Base-by-base conservation (phyloP, 1,140 invertebrate genomes). In the Drosophila ogumai region DNA sequence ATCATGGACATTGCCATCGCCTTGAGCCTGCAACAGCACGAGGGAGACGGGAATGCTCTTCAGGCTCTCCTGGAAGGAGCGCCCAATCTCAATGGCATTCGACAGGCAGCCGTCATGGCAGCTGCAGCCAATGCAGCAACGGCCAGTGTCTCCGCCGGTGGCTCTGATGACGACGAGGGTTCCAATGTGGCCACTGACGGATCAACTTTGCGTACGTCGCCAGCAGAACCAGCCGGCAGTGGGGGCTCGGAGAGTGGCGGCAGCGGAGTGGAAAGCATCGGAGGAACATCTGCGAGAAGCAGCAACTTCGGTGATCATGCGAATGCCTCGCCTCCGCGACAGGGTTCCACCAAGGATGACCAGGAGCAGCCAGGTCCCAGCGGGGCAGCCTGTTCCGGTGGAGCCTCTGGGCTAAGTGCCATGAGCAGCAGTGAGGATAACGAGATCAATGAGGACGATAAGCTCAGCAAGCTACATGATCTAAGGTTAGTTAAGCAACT, bases 1-100 rank as follows among this genome's bases (percentile, higher is more conserved):
- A 99, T 99, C 95, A 97, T 99, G 25, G 98, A 99, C 93, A 94
- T 99, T 64, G 98, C 98, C 2, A 99, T 99, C 78, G 98, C 98
- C 1, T 93, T 99, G 0, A 99, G 98, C 80, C 94, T 99, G 5
- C 98, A 99, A 92, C 97, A 96, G 81, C 95, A 96, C 67, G 87
- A 87, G 7, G 91, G 87, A 0, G 86, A 92, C 34, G 84, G 69
- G 3, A 82, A 86, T 47, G 81, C 79, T 0, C 22, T 92, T 93
- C 94, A 91, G 73, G 81, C 79, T 7, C 58, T 92, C 25, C 92
- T 88, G 19, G 87, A 90, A 41, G 91, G 82, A 22, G 52, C 92
- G 91, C 90, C 93, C 67, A 79, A 93, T 73, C 55, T 93, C 4
- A 77, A 88, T 55, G 81, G 85, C 7, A 72, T 92, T 47, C 85